phyloP scores from a whole-genome alignment of 2,888 invertebrate species.

The Stegana nigrithorax region DNA sequence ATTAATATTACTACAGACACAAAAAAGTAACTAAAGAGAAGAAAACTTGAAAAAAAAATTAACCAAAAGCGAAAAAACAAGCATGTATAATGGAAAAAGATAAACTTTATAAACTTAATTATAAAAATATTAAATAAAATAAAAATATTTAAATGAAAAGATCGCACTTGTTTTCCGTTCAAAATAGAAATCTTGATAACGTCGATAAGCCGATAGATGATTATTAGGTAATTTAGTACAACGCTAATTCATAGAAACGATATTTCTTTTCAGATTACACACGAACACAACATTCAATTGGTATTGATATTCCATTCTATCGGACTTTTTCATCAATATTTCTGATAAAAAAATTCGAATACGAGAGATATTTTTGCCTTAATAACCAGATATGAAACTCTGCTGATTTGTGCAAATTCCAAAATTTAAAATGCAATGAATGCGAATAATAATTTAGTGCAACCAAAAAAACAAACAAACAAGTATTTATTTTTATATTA shows the following conservation, averaged over 20 bases:
- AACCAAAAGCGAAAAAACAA: not conserved
- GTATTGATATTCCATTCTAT: not conserved
- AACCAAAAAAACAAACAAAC: too few species aligned
- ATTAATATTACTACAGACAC: constrained; percentile 15
- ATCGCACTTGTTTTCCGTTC: too few species aligned
- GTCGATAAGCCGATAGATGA: too few species aligned
- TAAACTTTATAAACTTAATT: constrained; percentile 37
- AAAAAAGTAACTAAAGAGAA: constrained; percentile 7
- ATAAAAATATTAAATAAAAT: constrained; percentile 33
- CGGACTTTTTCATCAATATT: not conserved
- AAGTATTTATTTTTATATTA: too few species aligned
- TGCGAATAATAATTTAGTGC: too few species aligned
- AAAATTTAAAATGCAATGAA: too few species aligned
- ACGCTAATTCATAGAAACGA: not conserved
- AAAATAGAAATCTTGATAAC: too few species aligned
- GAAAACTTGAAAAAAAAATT: constrained; percentile 23
- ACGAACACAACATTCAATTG: not conserved
- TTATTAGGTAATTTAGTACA: not conserved
- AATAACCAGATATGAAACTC: too few species aligned
- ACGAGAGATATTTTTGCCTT: too few species aligned
- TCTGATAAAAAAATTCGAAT: too few species aligned
- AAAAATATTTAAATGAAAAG: constrained; percentile 14
- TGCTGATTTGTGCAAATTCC: too few species aligned
- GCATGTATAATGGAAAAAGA: constrained; percentile 6
- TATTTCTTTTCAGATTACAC: too few species aligned